Base-by-base conservation (phyloP, 2,113 vertebrate genomes). In the Rhizomys pruinosus region DNA sequence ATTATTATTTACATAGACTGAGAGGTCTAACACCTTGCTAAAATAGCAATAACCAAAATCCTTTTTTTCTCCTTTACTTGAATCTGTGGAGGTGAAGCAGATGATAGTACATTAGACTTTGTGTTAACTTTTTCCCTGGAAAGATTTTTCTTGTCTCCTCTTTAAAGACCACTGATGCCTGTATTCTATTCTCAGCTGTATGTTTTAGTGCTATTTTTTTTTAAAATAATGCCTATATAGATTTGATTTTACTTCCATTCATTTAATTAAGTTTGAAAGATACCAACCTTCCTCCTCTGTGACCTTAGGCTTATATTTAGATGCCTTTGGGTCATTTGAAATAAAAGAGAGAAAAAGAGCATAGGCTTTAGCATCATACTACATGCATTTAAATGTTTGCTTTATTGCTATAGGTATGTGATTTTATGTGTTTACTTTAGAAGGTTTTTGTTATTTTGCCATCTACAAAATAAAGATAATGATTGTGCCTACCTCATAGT, bases 21-120 rank as follows among this genome's bases (percentile, higher is more conserved):
- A 81, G 11, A 5, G 9, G 74, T 71, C 12, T 93, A 76, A 71
- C 37, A 94, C 61, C 68, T 76, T n/a, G 68, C 42, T 64, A 91
- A 91, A 89, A 2, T 52, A 89, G 55, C 59, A 73, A 27, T 91
- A 64, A 84, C 92, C 86, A 94, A 89, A 87, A 71, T 29, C 8
- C 3, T 12, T 15, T 74, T 77, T 72, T 71, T 47, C 72, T 19
- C 79, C 57, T 94, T 52, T 68, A 59, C 66, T 47, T 44, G 47
- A 87, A 11, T 63, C 0, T 69, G 13, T 32, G 42, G 5, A 32
- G 1, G 20, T 77, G 84, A 57, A 84, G 39, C 59, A 42, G 57
- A 37, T 66, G 34, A 3, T 90, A 55, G 20, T 73, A 25, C 4
- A 2, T 89, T 61, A 81, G 61, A n/a, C 20, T 29, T 23, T 52